Evolutionary conservation across 2,888 invertebrate species (phyloP), one percentile per base, ranked within the genome.

Genomic region (Scaptomyza polygonia): DNA sequence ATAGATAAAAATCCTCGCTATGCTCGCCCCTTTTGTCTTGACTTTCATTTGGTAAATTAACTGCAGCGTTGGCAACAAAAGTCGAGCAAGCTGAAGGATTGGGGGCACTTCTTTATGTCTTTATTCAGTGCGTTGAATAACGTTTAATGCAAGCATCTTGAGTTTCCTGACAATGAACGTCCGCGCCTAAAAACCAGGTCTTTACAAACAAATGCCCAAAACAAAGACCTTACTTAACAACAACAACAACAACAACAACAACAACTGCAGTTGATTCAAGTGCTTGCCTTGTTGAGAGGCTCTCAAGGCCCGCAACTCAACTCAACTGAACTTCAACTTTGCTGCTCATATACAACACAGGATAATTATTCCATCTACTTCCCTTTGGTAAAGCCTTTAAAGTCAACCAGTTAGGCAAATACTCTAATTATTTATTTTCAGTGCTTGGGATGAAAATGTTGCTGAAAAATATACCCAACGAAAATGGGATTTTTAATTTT

Each of bases 41-140:
- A 27, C 57, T 45, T 71, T 56, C 86, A 79, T 76, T 78, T 82
- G 70, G 65, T 30, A 75, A 72, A 82, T 82, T 85, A 82, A 72
- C 76, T 82, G 56, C 36, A 16, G 36, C 54, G 68, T 14, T 63
- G 61, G 25, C n/a, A 43, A 59, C 62, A 73, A 44, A 54, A 43
- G 25, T 18, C 36, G 18, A 12, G 34, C 0, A 34, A n/a, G 34
- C 32, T n/a, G 44, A 44, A 36, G 27, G 30, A 25, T 3, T 16
- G 27, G 6, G n/a, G 6, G 21, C 1, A 25, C 0, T n/a, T 25
- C 30, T 52, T 16, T 4, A n/a, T n/a, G 49, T 59, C 45, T n/a
- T n/a, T 61, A 66, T 79, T 70, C 74, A 82, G 30, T 39, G 49
- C 45, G 44, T 68, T 81, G 74, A 68, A 68, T 64, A 75, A 61